phyloP scores from a whole-genome alignment of 2,113 vertebrate species.

The Oncorhynchus masou region DNA sequence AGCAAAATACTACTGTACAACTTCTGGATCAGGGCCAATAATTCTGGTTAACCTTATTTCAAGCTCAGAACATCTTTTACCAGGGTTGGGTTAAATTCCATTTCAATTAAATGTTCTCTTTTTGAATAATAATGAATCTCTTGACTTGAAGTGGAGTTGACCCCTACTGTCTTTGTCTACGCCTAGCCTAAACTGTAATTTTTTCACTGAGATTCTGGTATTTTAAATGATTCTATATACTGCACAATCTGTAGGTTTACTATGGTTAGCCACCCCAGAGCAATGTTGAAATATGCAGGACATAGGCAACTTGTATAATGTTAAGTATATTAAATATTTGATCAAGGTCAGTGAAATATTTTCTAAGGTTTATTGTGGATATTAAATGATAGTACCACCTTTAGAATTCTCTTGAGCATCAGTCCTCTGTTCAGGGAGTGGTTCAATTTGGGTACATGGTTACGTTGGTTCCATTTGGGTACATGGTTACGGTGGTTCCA shows the following conservation, averaged over 20 bases:
- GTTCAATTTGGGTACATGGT: background rate
- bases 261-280: background rate
- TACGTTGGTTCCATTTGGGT: background rate
- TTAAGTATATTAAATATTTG: slow-evolving; percentile 4
- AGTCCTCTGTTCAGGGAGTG: background rate
- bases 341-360: slow-evolving; percentile 6
- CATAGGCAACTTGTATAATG: slow-evolving; percentile 9
- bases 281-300: background rate
- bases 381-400: slow-evolving; percentile 9
- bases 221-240: background rate
- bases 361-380: slow-evolving; percentile 1
- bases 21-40: background rate
- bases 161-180: background rate
- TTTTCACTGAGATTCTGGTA: background rate
- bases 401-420: background rate
- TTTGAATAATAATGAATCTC: background rate
- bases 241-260: slow-evolving; percentile 1
- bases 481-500: background rate
- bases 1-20: background rate
- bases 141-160: background rate
- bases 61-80: background rate
- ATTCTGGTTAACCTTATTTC: background rate
- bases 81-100: background rate
- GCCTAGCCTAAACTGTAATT: background rate
- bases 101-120: background rate